Evolutionary conservation across 2,113 vertebrate genomes (phyloP).

Genomic region (Hemibagrus wyckioides): DNA sequence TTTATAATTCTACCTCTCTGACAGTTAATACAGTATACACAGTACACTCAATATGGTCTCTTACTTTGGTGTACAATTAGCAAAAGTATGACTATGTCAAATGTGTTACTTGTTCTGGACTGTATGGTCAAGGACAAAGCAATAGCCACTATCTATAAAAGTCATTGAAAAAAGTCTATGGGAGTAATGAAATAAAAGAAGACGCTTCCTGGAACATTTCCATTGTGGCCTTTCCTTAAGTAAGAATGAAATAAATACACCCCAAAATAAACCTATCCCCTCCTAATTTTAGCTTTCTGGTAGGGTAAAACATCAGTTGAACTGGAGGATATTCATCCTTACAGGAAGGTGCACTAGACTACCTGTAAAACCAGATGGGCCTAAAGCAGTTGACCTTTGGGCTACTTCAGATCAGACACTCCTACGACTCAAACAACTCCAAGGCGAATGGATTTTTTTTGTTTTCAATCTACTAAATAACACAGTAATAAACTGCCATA

Average conservation of each 20-base stretch:
- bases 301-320: not conserved
- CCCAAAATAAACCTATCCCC: not conserved
- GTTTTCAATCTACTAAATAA: slow-evolving; percentile 11
- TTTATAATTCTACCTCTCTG: not conserved
- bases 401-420: slow-evolving; percentile 36
- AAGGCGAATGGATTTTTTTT: not conserved
- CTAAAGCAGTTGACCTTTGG: slow-evolving; percentile 21
- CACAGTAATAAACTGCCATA: slow-evolving; percentile 15
- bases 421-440: not conserved
- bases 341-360: not conserved
- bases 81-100: not conserved
- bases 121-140: not conserved
- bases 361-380: not conserved
- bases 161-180: not conserved
- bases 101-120: not conserved
- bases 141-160: not conserved
- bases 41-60: not conserved
- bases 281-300: not conserved
- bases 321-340: not conserved
- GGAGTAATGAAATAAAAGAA: not conserved
- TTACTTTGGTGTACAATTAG: not conserved
- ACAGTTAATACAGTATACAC: not conserved
- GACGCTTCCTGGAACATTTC: not conserved
- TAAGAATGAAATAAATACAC: no score
- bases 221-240: not conserved